Percentiles rank a stretch among this genome's conserved stretches.
Evolutionary conservation across 2,113 vertebrate species (phyloP).

Genomic region (Gnathonemus longibarbis): DNA sequence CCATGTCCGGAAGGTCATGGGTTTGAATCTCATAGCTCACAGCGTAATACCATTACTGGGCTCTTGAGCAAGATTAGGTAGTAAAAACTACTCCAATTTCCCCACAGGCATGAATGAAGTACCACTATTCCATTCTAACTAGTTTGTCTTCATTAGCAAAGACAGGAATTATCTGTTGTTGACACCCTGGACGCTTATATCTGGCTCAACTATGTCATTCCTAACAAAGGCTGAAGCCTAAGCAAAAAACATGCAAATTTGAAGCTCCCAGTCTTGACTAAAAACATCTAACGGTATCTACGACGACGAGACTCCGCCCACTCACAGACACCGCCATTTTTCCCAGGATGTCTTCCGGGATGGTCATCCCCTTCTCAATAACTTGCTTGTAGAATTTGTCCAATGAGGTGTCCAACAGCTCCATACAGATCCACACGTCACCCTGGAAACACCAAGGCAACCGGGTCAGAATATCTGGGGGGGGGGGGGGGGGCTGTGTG

Average conservation of each 20-base stretch:
- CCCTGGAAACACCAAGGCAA: constrained; percentile 60
- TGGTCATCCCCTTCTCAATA: constrained; percentile 81
- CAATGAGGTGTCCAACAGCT: constrained; percentile 94
- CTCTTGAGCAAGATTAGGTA: background rate
- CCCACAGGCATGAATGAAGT: background rate
- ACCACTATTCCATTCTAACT: background rate
- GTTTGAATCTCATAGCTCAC: background rate
- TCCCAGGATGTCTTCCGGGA: constrained; percentile 91
- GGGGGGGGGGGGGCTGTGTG: background rate
- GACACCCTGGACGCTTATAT: background rate
- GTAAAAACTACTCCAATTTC: background rate
- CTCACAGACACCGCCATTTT: constrained; percentile 93
- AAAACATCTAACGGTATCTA: background rate
- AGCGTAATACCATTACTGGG: background rate
- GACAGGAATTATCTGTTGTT: background rate
- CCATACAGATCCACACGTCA: constrained; percentile 98
- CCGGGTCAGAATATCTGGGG: background rate
- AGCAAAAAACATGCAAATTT: background rate
- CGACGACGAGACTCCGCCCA: constrained; percentile 26
- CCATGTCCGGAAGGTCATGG: background rate
- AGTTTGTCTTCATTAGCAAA: background rate
- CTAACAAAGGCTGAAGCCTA: background rate
- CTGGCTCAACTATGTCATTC: background rate
- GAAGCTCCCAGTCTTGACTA: background rate
- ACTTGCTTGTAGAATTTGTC: constrained; percentile 97